Base-by-base conservation (phyloP, 2,888 invertebrate species). In the Pollenia amentaria region DNA sequence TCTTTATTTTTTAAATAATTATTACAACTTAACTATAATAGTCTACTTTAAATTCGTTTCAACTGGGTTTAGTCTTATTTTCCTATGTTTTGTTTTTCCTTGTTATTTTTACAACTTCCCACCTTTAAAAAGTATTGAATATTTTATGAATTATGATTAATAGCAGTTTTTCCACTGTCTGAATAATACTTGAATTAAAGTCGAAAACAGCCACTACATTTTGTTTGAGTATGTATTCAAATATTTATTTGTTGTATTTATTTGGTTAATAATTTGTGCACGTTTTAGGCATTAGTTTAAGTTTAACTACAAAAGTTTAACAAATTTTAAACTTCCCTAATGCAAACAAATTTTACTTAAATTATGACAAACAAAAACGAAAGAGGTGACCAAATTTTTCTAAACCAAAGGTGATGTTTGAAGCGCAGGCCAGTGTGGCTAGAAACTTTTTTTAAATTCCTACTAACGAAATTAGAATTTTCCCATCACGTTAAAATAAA, bases 281-380 rank as follows among this genome's bases (percentile, higher is more conserved):
- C 78, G 85, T 82, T 86, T 82, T 64, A 55, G 70, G 57, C 78
- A 86, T 82, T 78, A 75, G 81, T 78, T 62, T 29, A 29, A 29
- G 29, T 29, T 73, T 78, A 67, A 77, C 65, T 65, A 44, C 57
- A 65, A 81, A 78, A 85, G 16, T 69, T 64, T 48, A 75, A 57
- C 79, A 76, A 80, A 70, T 75, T 44, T 42, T 55, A 16, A 62
- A 75, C 29, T 85, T 64, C 14, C 48, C 14, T 53, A 29, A 48
- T 80, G 51, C 75, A 60, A 48, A 75, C 57, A 73, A 48, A 53
- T 44, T 38, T 38, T 4, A 60, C n/a, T 51, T 10, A 44, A 67
- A 46, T 65, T 78, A 60, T 79, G 65, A 60, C 65, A 73, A 18
- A 0, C 29, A 29, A 10, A 12, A 51, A 10, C 3, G 3, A 11